Percentiles rank a stretch among this genome's conserved stretches.
Conservation (phyloP, 2,113 vertebrate genomes). For the Uropsilus gracilis region DNA sequence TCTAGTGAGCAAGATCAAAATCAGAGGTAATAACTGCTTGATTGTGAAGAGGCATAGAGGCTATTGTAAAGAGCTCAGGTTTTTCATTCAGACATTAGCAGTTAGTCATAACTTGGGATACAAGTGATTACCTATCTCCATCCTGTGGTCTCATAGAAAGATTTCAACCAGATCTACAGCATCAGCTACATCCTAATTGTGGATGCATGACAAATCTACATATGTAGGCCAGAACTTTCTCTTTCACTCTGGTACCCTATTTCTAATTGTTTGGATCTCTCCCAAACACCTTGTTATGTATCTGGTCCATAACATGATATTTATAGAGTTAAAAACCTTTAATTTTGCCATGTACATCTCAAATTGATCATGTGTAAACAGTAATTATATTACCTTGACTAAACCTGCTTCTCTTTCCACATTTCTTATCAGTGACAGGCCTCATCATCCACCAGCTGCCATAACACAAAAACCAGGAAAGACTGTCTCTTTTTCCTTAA, state of each 20-base stretch:
- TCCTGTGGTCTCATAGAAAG: background rate
- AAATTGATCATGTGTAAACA: background rate
- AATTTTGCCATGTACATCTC: background rate
- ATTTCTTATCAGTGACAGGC: background rate
- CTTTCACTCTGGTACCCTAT: background rate
- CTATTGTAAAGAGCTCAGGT: background rate
- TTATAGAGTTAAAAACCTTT: background rate
- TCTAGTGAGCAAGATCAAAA: background rate
- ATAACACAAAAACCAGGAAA: background rate
- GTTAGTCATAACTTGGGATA: background rate
- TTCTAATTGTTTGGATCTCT: background rate
- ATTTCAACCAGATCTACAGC: background rate
- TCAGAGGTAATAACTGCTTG: background rate
- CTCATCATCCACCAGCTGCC: background rate
- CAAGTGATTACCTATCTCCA: background rate
- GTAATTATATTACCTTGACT: background rate
- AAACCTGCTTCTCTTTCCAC: constrained; percentile 23
- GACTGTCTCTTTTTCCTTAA: background rate
- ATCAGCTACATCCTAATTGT: background rate
- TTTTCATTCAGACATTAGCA: background rate
- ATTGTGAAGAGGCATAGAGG: background rate
- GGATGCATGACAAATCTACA: background rate
- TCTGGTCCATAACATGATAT: background rate
- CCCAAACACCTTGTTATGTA: background rate
- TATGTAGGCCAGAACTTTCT: background rate